Conservation (phyloP, 2,113 vertebrate genomes). For the Bos taurus region DNA sequence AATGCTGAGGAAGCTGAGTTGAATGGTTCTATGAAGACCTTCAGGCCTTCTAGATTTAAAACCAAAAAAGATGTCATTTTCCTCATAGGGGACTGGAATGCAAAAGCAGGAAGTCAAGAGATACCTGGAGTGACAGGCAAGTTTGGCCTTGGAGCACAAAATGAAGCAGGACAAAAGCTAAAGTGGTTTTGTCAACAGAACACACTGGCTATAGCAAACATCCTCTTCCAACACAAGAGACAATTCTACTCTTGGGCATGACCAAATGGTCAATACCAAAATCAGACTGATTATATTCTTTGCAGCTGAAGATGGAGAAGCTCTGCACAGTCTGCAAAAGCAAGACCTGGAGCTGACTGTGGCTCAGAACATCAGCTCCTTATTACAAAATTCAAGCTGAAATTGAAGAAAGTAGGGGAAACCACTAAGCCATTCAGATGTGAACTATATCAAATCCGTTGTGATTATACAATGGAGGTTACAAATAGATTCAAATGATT, state of each 20-base stretch:
- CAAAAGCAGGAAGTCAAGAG: not conserved
- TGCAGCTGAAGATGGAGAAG: not conserved
- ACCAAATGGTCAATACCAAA: not conserved
- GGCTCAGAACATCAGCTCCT: not conserved
- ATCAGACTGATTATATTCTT: not conserved
- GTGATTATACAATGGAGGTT: not conserved
- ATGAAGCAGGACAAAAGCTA: not conserved
- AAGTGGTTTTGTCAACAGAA: not conserved
- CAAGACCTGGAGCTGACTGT: not conserved
- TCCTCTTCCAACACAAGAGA: not conserved
- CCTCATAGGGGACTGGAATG: not conserved
- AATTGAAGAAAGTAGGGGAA: not conserved
- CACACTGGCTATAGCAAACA: not conserved
- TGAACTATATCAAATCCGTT: not conserved
- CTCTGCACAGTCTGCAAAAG: accelerated
- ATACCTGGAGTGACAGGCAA: not conserved
- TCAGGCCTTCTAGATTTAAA: not conserved
- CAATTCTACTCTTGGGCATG: not conserved
- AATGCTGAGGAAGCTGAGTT: not conserved
- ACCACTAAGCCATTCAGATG: not conserved
- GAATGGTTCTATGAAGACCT: not conserved
- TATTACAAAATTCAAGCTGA: not conserved
- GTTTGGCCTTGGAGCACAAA: not conserved
- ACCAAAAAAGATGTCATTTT: not conserved
- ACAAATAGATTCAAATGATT: not conserved